Conservation (phyloP, 1,140 invertebrate species). For the Thaumatotibia leucotreta region DNA sequence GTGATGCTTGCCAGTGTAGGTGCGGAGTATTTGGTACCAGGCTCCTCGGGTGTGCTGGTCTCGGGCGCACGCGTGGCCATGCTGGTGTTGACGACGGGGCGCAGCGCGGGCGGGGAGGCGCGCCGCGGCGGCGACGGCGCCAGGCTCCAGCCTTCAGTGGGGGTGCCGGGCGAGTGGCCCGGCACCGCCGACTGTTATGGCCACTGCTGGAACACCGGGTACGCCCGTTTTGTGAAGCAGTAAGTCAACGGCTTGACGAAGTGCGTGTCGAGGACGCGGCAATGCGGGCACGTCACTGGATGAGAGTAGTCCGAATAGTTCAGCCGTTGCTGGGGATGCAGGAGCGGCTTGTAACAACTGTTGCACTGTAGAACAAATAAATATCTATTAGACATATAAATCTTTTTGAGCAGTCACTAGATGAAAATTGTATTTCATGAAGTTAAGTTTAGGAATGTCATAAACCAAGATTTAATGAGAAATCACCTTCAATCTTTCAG, state of each 20-base stretch:
- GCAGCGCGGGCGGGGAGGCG: constrained; percentile 63
- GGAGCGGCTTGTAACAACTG: constrained; percentile 90
- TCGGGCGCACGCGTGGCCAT: constrained; percentile 59
- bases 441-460: background rate
- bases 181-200: constrained; percentile 89
- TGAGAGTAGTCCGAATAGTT: constrained; percentile 98
- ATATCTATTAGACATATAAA: background rate
- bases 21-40: constrained; percentile 39
- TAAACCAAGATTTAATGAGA: background rate
- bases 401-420: background rate
- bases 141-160: constrained; percentile 51
- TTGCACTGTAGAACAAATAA: constrained; percentile 83
- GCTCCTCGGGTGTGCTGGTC: constrained; percentile 31
- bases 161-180: constrained; percentile 71
- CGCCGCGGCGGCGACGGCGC: constrained; percentile 62
- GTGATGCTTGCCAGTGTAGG: constrained; percentile 59
- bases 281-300: constrained; percentile 92
- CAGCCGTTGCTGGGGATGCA: constrained; percentile 90
- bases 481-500: constrained; percentile 90
- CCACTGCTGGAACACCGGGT: constrained; percentile 84
- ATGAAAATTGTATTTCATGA: background rate
- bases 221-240: constrained; percentile 86
- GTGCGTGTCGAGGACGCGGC: constrained; percentile 92
- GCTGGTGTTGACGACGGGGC: constrained; percentile 73
- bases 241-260: constrained; percentile 93